Evolutionary conservation across 2,888 invertebrate genomes (phyloP).

Genomic region (Spisula subtruncata): DNA sequence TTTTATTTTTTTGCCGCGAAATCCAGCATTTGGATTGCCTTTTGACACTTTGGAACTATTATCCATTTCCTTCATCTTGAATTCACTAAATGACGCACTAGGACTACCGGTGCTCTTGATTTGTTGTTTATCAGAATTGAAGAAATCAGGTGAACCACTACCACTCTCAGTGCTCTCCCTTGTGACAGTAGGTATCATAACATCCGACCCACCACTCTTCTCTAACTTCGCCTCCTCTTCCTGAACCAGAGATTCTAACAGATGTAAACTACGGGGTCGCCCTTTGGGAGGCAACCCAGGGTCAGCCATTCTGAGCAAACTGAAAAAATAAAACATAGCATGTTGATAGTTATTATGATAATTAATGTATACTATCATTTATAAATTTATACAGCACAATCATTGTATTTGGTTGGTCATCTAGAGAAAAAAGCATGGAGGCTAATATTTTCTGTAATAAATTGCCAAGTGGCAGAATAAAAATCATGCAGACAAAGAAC

Average conservation of each 20-base stretch:
- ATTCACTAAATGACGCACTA: slow-evolving; percentile 57
- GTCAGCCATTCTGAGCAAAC: slow-evolving; percentile 58
- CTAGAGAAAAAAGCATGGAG: too few species aligned
- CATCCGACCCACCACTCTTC: slow-evolving; percentile 11
- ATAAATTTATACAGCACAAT: too few species aligned
- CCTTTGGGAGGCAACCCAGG: slow-evolving; percentile 67
- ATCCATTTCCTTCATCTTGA: slow-evolving; percentile 63
- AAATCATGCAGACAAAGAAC: too few species aligned
- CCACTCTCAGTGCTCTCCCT: slow-evolving; percentile 24
- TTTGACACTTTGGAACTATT: slow-evolving; percentile 43
- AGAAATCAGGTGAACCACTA: slow-evolving; percentile 56
- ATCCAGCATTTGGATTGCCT: slow-evolving; percentile 61
- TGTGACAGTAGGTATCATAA: slow-evolving; percentile 43
- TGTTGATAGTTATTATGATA: too few species aligned
- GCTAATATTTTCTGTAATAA: too few species aligned
- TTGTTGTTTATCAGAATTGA: slow-evolving; percentile 53
- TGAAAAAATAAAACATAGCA: neutral
- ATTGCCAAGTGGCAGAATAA: too few species aligned
- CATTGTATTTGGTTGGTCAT: too few species aligned
- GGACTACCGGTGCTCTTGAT: slow-evolving; percentile 54
- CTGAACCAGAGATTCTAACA: slow-evolving; percentile 73
- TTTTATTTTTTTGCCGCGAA: slow-evolving; percentile 63
- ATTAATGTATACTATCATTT: too few species aligned
- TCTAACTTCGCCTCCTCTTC: slow-evolving; percentile 64
- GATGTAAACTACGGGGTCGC: slow-evolving; percentile 67